Conservation (phyloP, 2,113 vertebrate genomes). For the Brachyhypopomus gauderio region DNA sequence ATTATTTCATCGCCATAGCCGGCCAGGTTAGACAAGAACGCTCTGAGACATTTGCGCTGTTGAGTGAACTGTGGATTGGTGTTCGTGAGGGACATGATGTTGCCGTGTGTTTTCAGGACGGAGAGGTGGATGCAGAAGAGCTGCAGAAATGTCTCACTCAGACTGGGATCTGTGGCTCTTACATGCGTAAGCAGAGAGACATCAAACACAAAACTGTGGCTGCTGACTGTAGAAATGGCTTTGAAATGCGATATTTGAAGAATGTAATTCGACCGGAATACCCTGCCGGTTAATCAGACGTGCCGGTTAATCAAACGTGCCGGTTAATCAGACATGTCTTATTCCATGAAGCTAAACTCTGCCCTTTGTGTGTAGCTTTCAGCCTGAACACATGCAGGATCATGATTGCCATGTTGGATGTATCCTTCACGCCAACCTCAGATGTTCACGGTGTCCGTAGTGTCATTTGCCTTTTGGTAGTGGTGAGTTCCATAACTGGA, state of each 20-base stretch:
- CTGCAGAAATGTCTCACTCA: constrained; percentile 87
- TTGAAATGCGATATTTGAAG: neutral
- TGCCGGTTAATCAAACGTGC: too few species aligned
- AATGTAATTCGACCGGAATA: neutral
- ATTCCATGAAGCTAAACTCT: neutral
- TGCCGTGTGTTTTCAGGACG: constrained; percentile 72
- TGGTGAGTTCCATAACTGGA: constrained; percentile 67
- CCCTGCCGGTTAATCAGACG: too few species aligned
- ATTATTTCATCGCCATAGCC: constrained; percentile 82
- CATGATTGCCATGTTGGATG: constrained; percentile 88
- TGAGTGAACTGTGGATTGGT: neutral
- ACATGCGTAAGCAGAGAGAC: constrained; percentile 75
- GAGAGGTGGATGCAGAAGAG: constrained; percentile 85
- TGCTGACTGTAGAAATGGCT: neutral
- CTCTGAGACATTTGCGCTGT: neutral
- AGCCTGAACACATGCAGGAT: constrained; percentile 88
- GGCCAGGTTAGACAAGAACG: constrained; percentile 74
- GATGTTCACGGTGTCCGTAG: neutral
- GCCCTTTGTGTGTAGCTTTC: constrained; percentile 75
- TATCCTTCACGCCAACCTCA: constrained; percentile 77
- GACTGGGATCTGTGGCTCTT: constrained; percentile 81
- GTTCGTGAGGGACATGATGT: neutral
- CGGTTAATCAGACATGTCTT: too few species aligned
- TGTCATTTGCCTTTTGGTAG: neutral
- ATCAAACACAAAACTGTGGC: neutral